Base-by-base conservation (phyloP, 1,140 invertebrate genomes). In the Acromyrmex heyeri region DNA sequence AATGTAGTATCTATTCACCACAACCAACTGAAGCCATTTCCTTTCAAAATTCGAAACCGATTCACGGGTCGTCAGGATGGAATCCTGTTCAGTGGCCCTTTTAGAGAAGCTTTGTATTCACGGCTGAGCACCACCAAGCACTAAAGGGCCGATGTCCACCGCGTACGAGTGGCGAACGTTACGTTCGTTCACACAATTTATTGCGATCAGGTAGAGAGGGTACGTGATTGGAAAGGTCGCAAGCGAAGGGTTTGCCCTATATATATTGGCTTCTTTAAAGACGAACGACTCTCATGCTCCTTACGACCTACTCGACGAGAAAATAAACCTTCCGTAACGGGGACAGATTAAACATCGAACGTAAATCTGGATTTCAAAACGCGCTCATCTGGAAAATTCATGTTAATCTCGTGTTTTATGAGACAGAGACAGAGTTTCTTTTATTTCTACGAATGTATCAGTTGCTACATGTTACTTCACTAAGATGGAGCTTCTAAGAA, bases 111-210 rank as follows among this genome's bases (percentile, higher is more conserved):
- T 83, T 83, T 83, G 69, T 83, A 83, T 83, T 83, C 79, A 83
- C 79, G 69, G 79, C 69, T 83, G 79, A 83, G 44, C 79, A 75
- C 55, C 69, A 57, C 24, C 38, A n/a, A n/a, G 69, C 55, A 75
- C 79, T 83, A 83, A 75, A 83, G 55, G 69, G 38, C 69, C 57
- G 69, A 75, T 83, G 79, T 83, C 79, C 79, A 83, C 55, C 79
- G 69, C 69, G 79, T 83, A 61, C 79, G 38, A 83, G 67, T 73
- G 53, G 79, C 73, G 69, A 24, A 83, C 38, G 55, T 83, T 83
- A 83, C 79, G 79, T 83, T 83, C 79, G 79, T 83, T 83, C 79
- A 83, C 79, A 83, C 79, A 83, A 83, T 83, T 83, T 75, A 83
- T 83, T 83, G 79, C 79, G 73, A 83, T 83, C 69, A 75, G 69